Evolutionary conservation across 2,797 vertebrate genomes (phyloP).

Genomic region (Pangasius larnaudii): DNA sequence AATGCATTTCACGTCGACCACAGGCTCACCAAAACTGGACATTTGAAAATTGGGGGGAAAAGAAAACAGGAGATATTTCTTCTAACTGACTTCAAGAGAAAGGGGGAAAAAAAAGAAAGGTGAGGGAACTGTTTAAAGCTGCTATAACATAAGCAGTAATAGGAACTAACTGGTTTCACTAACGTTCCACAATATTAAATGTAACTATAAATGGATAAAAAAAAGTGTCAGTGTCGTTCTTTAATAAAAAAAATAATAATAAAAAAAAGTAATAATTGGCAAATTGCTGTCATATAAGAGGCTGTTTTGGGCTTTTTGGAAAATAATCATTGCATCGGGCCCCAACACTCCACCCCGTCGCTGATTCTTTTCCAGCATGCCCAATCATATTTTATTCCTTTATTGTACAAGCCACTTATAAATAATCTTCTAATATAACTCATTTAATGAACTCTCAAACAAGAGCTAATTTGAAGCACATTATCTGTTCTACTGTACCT

Average conservation of each 20-base stretch:
- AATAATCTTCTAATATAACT: neutral
- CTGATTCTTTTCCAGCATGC: neutral
- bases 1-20: neutral
- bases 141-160: neutral
- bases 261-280: neutral
- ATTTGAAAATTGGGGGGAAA: neutral
- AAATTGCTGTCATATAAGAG: neutral
- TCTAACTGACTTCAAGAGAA: neutral
- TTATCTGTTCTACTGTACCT: neutral
- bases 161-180: neutral
- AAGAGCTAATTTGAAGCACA: neutral
- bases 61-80: neutral
- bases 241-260: neutral
- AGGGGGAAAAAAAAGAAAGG: neutral
- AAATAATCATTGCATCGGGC: neutral
- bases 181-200: neutral
- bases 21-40: neutral
- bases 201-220: neutral
- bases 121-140: neutral
- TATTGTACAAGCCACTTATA: neutral
- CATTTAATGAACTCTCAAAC: constrained; percentile 2
- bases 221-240: neutral
- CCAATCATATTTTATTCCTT: neutral
- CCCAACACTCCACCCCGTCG: too few species aligned
- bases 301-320: too few species aligned